Percentiles rank a stretch among this genome's conserved stretches.
phyloP scores from a whole-genome alignment of 2,888 invertebrate genomes.

The Rhagium mordax region DNA sequence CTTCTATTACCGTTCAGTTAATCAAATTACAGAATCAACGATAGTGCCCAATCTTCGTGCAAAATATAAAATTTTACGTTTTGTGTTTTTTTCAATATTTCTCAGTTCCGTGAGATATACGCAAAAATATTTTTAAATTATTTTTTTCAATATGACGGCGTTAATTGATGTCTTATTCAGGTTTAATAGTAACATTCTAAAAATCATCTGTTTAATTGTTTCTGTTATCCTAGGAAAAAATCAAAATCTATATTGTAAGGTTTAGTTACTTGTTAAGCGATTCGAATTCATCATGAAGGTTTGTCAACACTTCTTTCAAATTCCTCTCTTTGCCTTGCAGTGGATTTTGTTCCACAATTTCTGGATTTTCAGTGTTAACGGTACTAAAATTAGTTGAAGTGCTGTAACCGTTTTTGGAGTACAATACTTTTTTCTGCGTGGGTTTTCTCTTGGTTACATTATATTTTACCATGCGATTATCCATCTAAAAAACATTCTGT shows the following conservation, averaged over 20 bases:
- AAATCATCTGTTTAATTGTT: too few relatives aligned
- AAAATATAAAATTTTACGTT: too few relatives aligned
- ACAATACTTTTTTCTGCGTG: not conserved
- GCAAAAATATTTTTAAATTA: too few relatives aligned
- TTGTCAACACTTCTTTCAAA: slow-evolving; percentile 65
- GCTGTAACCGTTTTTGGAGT: slow-evolving; percentile 21
- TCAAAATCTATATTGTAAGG: not conserved
- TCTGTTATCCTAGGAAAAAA: not conserved
- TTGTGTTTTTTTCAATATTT: too few relatives aligned
- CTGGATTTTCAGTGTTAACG: not conserved
- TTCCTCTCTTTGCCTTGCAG: slow-evolving; percentile 61
- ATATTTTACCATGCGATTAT: slow-evolving; percentile 3
- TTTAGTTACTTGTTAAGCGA: slow-evolving; percentile 62
- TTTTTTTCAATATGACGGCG: too few relatives aligned
- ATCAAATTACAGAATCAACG: too few relatives aligned
- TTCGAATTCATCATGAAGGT: slow-evolving; percentile 68
- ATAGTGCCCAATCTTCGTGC: too few relatives aligned
- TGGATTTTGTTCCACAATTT: slow-evolving; percentile 29
- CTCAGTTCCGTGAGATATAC: too few relatives aligned
- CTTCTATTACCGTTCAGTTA: too few relatives aligned
- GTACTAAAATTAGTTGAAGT: not conserved
- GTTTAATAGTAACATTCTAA: too few relatives aligned
- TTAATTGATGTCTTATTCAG: too few relatives aligned
- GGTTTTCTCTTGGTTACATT: not conserved
- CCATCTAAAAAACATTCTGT: slow-evolving; percentile 5